Evolutionary conservation across 2,113 vertebrate genomes (phyloP), one percentile per base, ranked within the genome.

Genomic region (Emydura subglobosa): DNA sequence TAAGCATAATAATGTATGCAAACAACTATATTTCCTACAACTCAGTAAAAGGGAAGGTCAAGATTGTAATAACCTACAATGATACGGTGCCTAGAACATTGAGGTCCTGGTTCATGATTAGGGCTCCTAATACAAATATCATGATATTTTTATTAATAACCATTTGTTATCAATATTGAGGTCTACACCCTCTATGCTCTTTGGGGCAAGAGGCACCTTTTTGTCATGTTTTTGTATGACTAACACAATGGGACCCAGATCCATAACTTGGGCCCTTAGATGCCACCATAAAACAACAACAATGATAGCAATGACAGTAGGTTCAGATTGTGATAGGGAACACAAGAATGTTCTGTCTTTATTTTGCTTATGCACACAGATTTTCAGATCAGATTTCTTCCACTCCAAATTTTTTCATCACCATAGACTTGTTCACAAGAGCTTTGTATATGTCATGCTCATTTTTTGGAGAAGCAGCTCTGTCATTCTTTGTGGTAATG

Each of bases 251-350:
- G 51, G 51, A 53, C 51, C 51, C 14, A 95, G 87, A 74, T 86
- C 11, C 57, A 24, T 39, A 47, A 74, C 27, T 27, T 86, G 95
- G 92, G 82, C 47, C 79, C 50, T 31, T 78, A 61, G 31, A 49
- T 85, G 25, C 10, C 81, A 59, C 76, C 44, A 49, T 83, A 68
- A 87, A 27, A 83, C 89, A 94, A 72, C 47, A 51, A 1, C 1
- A 22, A 79, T 25, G 81, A 61, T 93, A 90, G 57, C 57, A 11
- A 59, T 59, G 9, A 29, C 57, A 59, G 25, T 59, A 27, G 25
- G 25, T 50, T 91, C 24, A 3, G 83, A 89, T 92, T 91, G 68
- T 72, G 82, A 94, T 74, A 59, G 90, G 87, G 90, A 85, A 44
- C 42, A 7, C 49, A 72, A 29, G 57, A 59, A 39, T 89, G 79